A percentile compares a stretch with the other conserved stretches of the same genome.
Conservation (phyloP, 2,797 vertebrate species). For the Sebastiscus albofasciatus region DNA sequence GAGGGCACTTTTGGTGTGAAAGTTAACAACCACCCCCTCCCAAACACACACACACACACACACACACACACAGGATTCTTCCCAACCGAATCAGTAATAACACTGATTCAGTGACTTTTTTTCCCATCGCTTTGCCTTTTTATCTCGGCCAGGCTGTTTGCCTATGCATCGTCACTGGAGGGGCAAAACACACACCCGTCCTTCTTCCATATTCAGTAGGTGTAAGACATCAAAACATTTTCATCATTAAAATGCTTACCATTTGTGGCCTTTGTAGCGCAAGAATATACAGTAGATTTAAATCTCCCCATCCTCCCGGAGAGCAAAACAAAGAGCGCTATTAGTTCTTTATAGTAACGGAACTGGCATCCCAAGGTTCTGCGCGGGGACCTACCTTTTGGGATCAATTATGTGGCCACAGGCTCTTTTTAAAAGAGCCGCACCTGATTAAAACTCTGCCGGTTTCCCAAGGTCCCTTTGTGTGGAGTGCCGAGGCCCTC, state of each 20-base stretch:
- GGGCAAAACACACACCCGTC: constrained; percentile 82
- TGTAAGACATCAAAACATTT: constrained; percentile 82
- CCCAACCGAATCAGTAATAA: constrained; percentile 85
- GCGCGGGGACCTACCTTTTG: constrained; percentile 82
- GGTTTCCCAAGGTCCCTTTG: constrained; percentile 80
- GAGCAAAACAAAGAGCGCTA: constrained; percentile 77
- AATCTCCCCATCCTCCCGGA: constrained; percentile 71
- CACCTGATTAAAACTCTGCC: constrained; percentile 83
- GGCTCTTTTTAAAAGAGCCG: constrained; percentile 81
- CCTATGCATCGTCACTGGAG: constrained; percentile 79
- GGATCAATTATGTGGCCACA: constrained; percentile 86
- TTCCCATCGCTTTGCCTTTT: constrained; percentile 77
- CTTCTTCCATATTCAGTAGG: constrained; percentile 79
- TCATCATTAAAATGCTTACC: constrained; percentile 84
- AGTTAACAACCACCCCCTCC: constrained; percentile 37
- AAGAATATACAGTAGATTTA: constrained; percentile 79
- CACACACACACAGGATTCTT: constrained; percentile 24
- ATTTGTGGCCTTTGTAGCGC: constrained; percentile 80
- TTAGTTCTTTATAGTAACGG: constrained; percentile 79
- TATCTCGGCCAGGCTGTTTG: constrained; percentile 78
- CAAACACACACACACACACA: constrained; percentile 9
- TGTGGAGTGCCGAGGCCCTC: constrained; percentile 76
- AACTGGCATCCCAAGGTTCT: constrained; percentile 76
- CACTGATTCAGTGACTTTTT: constrained; percentile 83
- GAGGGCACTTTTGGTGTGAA: constrained; percentile 63